Base-by-base conservation (phyloP, 2,888 invertebrate genomes). In the Apoderus coryli region DNA sequence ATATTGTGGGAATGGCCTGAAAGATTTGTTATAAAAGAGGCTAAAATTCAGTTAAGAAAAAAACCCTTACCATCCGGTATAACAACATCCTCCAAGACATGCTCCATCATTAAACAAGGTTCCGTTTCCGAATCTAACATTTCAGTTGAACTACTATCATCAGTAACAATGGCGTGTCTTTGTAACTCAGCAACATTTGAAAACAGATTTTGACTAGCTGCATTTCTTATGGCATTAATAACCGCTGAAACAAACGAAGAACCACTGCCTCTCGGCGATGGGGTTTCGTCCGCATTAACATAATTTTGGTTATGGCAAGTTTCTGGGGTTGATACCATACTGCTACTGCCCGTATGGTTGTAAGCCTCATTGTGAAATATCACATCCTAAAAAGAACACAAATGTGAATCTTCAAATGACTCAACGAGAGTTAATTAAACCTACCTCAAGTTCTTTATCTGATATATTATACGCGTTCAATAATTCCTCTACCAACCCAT, bases 81-180 rank as follows among this genome's bases (percentile, higher is more conserved):
- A 15, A 69, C 59, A 10, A 73, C 74, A 48, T 74, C 73, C 52
- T 74, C 74, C 36, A 70, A 45, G 14, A 72, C 81, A 30, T 77
- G 78, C 47, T 81, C 81, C 64, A 80, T 81, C 67, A 81, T 79
- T 12, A 82, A 61, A 44, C 79, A 78, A 1, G 81, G 81, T 48
- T 81, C 81, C 0, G 81, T 81, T 63, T 82, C 82, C 0, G 80
- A 81, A 54, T 82, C 81, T 19, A 82, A 61, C 54, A 82, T 64
- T 48, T 81, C 81, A 4, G 76, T 76, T 10, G 79, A 79, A 57
- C 79, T 78, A 24, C 34, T 35, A 29, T 24, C 14, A 29, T 39
- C 39, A 11, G 24, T 28, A 2, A 35, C 13, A 14, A 50, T 45
- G 38, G 44, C 48, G 16, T 50, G 53, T 39, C 50, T 54, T 30